Conservation (phyloP, 1,140 invertebrate genomes). For the Rhizoglyphus robini region DNA sequence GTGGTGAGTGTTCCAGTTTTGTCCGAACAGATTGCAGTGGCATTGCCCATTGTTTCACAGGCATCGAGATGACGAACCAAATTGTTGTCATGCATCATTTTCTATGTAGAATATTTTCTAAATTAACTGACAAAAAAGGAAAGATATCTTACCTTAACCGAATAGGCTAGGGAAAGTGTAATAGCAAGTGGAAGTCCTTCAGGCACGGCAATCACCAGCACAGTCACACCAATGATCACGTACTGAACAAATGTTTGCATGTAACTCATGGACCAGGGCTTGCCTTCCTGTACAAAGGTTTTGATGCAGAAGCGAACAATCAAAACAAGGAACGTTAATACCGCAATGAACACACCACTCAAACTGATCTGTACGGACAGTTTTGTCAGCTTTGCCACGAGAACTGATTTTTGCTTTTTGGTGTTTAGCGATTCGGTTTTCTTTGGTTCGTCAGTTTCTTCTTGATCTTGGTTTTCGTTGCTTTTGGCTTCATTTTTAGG, state of each 20-base stretch:
- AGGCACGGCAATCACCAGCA: slow-evolving; percentile 94
- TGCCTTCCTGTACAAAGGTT: slow-evolving; percentile 63
- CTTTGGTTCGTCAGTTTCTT: not conserved
- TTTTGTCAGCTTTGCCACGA: slow-evolving; percentile 96
- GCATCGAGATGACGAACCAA: slow-evolving; percentile 95
- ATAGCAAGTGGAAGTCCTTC: slow-evolving; percentile 96
- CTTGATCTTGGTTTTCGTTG: slow-evolving; percentile 20
- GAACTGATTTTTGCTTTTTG: slow-evolving; percentile 64
- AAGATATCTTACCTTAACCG: no score
- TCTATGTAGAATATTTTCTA: no score
- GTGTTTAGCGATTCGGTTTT: not conserved
- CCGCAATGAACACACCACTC: slow-evolving; percentile 65
- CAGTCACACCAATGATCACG: slow-evolving; percentile 98
- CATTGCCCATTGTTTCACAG: slow-evolving; percentile 99
- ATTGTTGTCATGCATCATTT: slow-evolving; percentile 99
- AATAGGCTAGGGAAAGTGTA: slow-evolving; percentile 92
- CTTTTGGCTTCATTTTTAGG: not conserved
- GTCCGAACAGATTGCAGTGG: slow-evolving; percentile 96
- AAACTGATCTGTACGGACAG: slow-evolving; percentile 98
- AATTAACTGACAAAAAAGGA: no score
- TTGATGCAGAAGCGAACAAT: slow-evolving; percentile 83
- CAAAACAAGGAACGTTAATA: slow-evolving; percentile 87
- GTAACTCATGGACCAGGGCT: slow-evolving; percentile 60
- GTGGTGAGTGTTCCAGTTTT: slow-evolving; percentile 97
- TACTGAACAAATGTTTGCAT: slow-evolving; percentile 82